Evolutionary conservation across 2,113 vertebrate species (phyloP), one percentile per base, ranked within the genome.

Genomic region (Neoarius graeffei): DNA sequence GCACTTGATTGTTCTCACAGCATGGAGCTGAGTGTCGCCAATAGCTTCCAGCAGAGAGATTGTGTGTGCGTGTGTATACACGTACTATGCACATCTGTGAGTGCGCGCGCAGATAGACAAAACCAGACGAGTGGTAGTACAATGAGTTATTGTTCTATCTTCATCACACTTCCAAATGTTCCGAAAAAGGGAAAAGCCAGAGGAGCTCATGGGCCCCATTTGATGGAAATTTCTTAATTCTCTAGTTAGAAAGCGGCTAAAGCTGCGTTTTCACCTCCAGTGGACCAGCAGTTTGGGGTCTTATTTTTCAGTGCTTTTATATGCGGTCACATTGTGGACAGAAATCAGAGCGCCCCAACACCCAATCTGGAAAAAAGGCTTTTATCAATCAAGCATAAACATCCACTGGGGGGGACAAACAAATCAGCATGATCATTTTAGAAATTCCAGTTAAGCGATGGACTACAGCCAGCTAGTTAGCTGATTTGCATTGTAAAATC

Each of bases 1-100:
- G 71, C 23, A 81, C 69, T 88, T 94, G 94, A 94, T 94, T 94
- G 91, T 89, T 90, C 89, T 88, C 92, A 87, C 92, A 92, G 92
- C 90, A 87, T 91, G 91, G 25, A 93, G 88, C 42, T 85, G 87
- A 88, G 91, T 90, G 91, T 92, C 82, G 88, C 64, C 89, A 92
- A 93, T 91, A 48, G 84, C 89, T 76, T 85, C 76, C 86, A 80
- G 20, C 57, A 23, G 87, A 59, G 76, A 77, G 50, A 66, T 20
- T 6, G 64, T 35, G 14, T 74, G 42, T 62, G 85, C 19, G 35
- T 42, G 35, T 42, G 35, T 42, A 3, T 42, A 42, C 42, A 42
- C 42, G 85, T 30, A 23, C 57, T 60, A 23, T 83, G 27, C 48
- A 48, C 85, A 14, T 52, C 6, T 85, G 57, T 9, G 42, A 8